Evolutionary conservation across 2,113 vertebrate genomes (phyloP).

Genomic region (Rhinoptilus africanus): DNA sequence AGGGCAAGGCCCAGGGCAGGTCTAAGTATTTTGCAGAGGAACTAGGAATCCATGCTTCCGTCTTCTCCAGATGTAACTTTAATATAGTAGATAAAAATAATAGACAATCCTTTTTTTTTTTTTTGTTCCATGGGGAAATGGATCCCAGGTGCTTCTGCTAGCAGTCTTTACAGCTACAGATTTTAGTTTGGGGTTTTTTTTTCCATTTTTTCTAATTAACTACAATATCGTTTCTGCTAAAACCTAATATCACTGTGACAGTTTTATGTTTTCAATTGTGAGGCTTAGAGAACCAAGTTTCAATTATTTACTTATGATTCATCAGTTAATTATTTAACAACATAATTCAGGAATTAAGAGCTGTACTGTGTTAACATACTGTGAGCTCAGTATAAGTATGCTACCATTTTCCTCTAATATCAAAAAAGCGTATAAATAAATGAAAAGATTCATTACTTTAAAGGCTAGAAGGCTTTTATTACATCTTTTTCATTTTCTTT

Average conservation of each 20-base stretch:
- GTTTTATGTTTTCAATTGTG: not conserved
- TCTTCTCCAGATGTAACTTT: not conserved
- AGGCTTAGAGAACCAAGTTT: not conserved
- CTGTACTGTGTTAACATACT: not conserved
- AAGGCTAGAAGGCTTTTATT: not conserved
- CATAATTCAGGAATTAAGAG: not conserved
- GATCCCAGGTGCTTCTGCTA: not conserved
- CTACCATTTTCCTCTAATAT: not conserved
- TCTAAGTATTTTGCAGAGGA: not conserved
- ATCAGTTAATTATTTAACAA: slow-evolving; percentile 30
- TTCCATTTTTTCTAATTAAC: not conserved
- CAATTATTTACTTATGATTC: slow-evolving; percentile 20
- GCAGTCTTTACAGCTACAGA: not conserved
- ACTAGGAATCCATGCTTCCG: not conserved
- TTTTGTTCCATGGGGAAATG: not conserved
- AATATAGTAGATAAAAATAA: not conserved
- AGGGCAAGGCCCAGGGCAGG: not conserved
- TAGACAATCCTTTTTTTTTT: not conserved
- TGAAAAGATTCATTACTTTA: not conserved
- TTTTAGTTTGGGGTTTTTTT: not conserved
- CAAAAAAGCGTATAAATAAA: not conserved
- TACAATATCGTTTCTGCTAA: not conserved
- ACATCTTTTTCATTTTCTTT: not conserved
- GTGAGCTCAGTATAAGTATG: not conserved
- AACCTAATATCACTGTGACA: not conserved